Evolutionary conservation across 2,888 invertebrate genomes (phyloP).

Genomic region (Lasiommata megera): DNA sequence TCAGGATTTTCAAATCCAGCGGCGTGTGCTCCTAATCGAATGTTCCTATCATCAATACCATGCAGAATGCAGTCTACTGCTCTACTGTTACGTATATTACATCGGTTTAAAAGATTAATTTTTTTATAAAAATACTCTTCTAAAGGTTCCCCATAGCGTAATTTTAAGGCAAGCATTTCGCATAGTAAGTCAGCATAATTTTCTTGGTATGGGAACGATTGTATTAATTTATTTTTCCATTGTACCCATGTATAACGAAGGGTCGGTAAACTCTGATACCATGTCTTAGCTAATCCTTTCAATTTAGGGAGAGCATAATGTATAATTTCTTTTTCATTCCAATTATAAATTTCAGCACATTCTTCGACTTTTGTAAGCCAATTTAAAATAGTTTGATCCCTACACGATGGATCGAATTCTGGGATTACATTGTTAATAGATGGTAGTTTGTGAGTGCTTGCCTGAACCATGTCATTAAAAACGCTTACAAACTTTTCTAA

Average conservation of each 20-base stretch:
- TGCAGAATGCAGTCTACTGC: conserved; percentile 33
- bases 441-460: too few relatives aligned
- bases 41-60: conserved; percentile 31
- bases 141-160: conserved; percentile 25
- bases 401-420: conserved; percentile 26
- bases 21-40: conserved; percentile 33
- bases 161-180: conserved; percentile 27
- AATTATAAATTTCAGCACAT: conserved; percentile 20
- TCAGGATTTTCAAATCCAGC: conserved; percentile 28
- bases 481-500: too few relatives aligned
- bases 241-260: conserved; percentile 28
- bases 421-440: conserved; percentile 14
- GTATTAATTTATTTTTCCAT: conserved; percentile 30
- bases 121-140: conserved; percentile 32
- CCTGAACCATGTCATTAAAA: too few relatives aligned
- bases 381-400: conserved; percentile 8
- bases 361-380: conserved; percentile 28
- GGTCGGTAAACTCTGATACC: conserved; percentile 33
- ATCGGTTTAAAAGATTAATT: conserved; percentile 28
- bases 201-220: conserved; percentile 30
- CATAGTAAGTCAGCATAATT: conserved; percentile 28
- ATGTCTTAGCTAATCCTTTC: conserved; percentile 28
- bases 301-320: conserved; percentile 23
- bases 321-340: conserved; percentile 21
- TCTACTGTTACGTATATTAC: conserved; percentile 24